Evolutionary conservation across 2,888 invertebrate species (phyloP), one percentile per base, ranked within the genome.

Genomic region (Himalopsyche tibetana): DNA sequence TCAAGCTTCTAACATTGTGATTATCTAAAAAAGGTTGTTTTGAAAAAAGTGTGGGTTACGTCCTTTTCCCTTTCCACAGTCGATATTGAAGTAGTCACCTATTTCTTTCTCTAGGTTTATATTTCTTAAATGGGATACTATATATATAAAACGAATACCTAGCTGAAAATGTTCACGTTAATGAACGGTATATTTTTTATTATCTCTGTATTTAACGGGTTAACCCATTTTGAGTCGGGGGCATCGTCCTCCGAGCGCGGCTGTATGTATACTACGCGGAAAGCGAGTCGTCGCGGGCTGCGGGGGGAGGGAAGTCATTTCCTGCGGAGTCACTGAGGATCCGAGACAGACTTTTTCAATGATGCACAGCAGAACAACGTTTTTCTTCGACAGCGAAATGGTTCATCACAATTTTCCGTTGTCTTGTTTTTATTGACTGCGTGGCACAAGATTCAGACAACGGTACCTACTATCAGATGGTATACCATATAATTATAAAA

Each of bases 161-260:
- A 51, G 3, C 51, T 15, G 51, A 51, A 12, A 51, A 51, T 28
- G 38, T 74, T 9, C 74, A 74, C 38, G 36, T 12, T 38, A 12
- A 74, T 74, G 74, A 38, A 38, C 74, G 38, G 38, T 74, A 74
- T 74, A 38, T 38, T 74, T 36, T 74, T 74, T 28, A 63, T 5
- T 74, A 69, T 28, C 69, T 17, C 63, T 69, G 36, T 69, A 74
- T 74, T 74, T 88, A 88, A 88, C 88, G 88, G 88, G 88, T 86
- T 88, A 88, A 88, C 88, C 88, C 86, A 88, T 86, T 88, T 88
- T 74, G 85, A 74, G 74, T 81, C 84, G 83, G 85, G 85, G 85
- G 55, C 85, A 82, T 83, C 83, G 85, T 81, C 87, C 83, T 81
- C 74, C 36, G 74, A 28, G 28, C 63, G 40, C 80, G 55, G 69